phyloP scores from a whole-genome alignment of 2,888 invertebrate genomes.

The Schrankia costaestrigalis region DNA sequence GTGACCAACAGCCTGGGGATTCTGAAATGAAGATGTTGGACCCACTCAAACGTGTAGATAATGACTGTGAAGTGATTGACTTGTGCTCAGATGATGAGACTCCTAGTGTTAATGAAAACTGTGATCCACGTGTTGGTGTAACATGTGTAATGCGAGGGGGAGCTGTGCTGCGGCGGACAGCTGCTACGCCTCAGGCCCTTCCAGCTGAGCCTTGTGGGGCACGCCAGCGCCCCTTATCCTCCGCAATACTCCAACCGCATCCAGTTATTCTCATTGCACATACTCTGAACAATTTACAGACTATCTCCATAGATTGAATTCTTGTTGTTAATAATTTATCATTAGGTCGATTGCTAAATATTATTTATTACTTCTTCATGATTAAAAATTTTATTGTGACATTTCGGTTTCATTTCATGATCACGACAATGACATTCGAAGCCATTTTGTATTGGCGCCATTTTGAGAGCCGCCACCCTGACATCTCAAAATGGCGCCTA shows the following conservation, averaged over 20 bases:
- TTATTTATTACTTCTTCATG: slow-evolving; percentile 66
- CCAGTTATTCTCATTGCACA: slow-evolving; percentile 71
- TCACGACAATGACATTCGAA: slow-evolving; percentile 6
- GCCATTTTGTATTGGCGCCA: slow-evolving; percentile 25
- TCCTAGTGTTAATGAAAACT: slow-evolving; percentile 65
- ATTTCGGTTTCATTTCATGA: slow-evolving; percentile 41
- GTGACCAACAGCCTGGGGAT: slow-evolving; percentile 48
- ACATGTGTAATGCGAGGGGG: slow-evolving; percentile 67
- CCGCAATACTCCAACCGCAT: slow-evolving; percentile 65
- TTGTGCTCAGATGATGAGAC: slow-evolving; percentile 85
- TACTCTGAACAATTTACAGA: slow-evolving; percentile 70
- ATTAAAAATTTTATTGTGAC: slow-evolving; percentile 60
- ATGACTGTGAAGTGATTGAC: slow-evolving; percentile 82
- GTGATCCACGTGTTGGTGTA: slow-evolving; percentile 65
- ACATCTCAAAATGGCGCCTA: slow-evolving; percentile 17
- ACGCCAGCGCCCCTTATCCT: slow-evolving; percentile 57
- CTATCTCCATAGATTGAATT: slow-evolving; percentile 72
- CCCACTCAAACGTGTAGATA: slow-evolving; percentile 55
- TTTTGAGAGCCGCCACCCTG: too few relatives aligned
- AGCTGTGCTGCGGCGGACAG: slow-evolving; percentile 61
- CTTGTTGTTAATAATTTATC: slow-evolving; percentile 55
- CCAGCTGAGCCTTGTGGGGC: slow-evolving; percentile 72
- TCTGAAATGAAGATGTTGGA: slow-evolving; percentile 49
- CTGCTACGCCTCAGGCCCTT: slow-evolving; percentile 61
- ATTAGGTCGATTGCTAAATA: slow-evolving; percentile 53